Evolutionary conservation across 1,140 invertebrate species (phyloP).

Genomic region (Lucilia sericata): DNA sequence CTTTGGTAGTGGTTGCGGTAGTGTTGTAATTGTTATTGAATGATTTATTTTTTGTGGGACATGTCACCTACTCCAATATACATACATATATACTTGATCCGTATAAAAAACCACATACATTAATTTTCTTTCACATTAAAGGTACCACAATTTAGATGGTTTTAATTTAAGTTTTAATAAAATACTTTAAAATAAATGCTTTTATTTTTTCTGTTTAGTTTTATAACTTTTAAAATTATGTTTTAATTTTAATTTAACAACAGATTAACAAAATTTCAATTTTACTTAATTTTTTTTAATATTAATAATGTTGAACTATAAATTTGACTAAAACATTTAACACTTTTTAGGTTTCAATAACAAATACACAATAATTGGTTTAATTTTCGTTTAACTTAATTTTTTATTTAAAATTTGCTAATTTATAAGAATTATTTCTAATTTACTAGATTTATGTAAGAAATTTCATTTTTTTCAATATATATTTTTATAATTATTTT

Average conservation of each 20-base stretch:
- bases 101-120: slow-evolving; percentile 4
- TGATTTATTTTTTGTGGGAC: neutral
- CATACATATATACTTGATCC: neutral
- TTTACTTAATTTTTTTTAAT: neutral
- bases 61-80: neutral
- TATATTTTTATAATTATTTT: slow-evolving; percentile 7
- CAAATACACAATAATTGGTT: slow-evolving; percentile 3
- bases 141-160: too few relatives aligned
- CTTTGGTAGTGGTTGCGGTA: neutral
- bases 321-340: slow-evolving; percentile 6
- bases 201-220: neutral
- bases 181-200: slow-evolving; percentile 11
- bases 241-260: too few relatives aligned
- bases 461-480: slow-evolving; percentile 1
- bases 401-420: neutral
- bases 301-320: neutral
- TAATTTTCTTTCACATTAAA: neutral
- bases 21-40: neutral
- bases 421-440: neutral
- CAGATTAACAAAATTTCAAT: neutral
- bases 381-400: neutral
- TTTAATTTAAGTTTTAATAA: neutral
- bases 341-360: slow-evolving; percentile 24
- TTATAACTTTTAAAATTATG: too few relatives aligned
- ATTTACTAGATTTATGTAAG: neutral